phyloP scores from a whole-genome alignment of 92 coral and sea anemone genomes.

The Diadumene lineata region DNA sequence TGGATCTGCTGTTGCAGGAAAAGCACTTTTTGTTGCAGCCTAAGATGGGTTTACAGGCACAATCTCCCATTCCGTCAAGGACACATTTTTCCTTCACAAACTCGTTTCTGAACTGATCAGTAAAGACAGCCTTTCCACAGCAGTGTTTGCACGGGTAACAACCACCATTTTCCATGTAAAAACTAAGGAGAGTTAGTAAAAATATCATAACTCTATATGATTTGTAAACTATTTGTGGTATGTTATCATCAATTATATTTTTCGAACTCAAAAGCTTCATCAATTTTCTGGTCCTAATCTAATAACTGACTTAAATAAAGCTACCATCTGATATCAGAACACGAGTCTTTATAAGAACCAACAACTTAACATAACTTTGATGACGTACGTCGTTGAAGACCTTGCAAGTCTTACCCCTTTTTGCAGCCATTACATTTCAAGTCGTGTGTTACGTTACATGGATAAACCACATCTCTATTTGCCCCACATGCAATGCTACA shows the following conservation, averaged over 20 bases:
- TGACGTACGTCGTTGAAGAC: too few species aligned
- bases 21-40: slow-evolving; percentile 1
- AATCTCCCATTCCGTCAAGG: slow-evolving; percentile 4
- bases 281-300: too few species aligned
- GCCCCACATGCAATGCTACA: slow-evolving; percentile 5
- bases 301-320: too few species aligned
- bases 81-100: slow-evolving; percentile 12
- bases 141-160: slow-evolving; percentile 9
- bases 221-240: too few species aligned
- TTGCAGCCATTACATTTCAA: slow-evolving; percentile 10
- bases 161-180: slow-evolving; percentile 12
- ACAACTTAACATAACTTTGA: too few species aligned
- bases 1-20: neutral
- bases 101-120: neutral
- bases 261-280: too few species aligned
- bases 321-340: too few species aligned
- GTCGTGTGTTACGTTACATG: slow-evolving; percentile 26
- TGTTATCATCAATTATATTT: too few species aligned
- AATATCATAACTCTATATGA: neutral
- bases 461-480: slow-evolving; percentile 1
- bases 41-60: slow-evolving; percentile 10
- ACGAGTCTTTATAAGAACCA: too few species aligned
- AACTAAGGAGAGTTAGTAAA: neutral
- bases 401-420: slow-evolving; percentile 44
- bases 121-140: neutral